These are phyloP conservation scores for Xyrauchen texanus DNA, from an alignment of 2,113 vertebrate species.

Conservation along the genomic window DNA sequence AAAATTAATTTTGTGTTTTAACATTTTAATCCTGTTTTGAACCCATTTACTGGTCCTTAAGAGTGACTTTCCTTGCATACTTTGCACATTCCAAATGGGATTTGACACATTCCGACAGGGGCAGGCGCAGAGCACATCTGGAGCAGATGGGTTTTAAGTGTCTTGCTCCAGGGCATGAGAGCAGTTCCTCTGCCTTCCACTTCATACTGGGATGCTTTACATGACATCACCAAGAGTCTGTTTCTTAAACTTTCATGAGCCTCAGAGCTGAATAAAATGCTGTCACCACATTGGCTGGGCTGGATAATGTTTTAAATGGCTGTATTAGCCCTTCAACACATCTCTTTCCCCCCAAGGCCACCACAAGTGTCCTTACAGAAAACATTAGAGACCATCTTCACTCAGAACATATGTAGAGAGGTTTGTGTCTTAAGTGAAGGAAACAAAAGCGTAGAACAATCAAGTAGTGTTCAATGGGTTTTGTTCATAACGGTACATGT, in stretches of 20 bases:
- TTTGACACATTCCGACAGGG: constrained; percentile 1
- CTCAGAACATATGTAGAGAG: not conserved
- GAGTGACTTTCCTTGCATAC: not conserved
- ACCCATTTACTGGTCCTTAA: not conserved
- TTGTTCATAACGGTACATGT: constrained; percentile 47
- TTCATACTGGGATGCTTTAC: not conserved
- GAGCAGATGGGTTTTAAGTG: constrained; percentile 1
- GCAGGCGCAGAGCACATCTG: constrained; percentile 21
- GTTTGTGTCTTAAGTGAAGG: constrained; percentile 35
- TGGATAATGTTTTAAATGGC: not conserved
- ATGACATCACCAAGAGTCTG: constrained; percentile 13
- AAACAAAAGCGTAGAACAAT: constrained; percentile 47
- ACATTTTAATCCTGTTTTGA: no score
- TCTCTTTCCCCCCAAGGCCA: not conserved
- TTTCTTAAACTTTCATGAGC: constrained; percentile 27
- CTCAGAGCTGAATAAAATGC: constrained; percentile 2
- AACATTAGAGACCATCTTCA: not conserved
- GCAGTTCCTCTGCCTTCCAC: not conserved
- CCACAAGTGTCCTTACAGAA: not conserved
- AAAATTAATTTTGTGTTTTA: not conserved
- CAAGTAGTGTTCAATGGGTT: constrained; percentile 34
- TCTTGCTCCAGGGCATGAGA: constrained; percentile 18
- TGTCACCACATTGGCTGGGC: not conserved
- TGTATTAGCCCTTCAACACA: not conserved
- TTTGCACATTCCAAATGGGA: not conserved